Percentiles rank a stretch among this genome's conserved stretches.
Evolutionary conservation across 2,888 invertebrate genomes (phyloP).

Genomic region (Polymixis lichenea): DNA sequence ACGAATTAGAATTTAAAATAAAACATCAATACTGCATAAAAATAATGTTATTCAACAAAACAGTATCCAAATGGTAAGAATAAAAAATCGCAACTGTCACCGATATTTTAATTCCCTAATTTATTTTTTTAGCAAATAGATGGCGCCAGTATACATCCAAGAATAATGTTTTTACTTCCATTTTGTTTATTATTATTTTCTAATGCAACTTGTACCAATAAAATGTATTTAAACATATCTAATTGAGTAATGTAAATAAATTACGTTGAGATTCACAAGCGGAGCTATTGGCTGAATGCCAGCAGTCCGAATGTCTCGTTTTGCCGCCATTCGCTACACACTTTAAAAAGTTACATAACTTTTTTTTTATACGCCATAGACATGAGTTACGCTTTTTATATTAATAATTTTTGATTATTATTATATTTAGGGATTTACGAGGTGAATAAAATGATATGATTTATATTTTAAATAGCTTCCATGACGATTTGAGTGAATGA

Average conservation of each 20-base stretch:
- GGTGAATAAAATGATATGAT: constrained; percentile 18
- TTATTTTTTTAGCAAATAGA: constrained; percentile 31
- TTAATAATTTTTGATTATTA: constrained; percentile 30
- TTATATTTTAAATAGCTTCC: constrained; percentile 30
- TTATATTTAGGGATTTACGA: constrained; percentile 17
- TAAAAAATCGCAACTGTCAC: constrained; percentile 12
- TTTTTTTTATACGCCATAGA: constrained; percentile 26
- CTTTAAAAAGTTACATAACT: constrained; percentile 39
- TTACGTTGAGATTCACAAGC: constrained; percentile 55
- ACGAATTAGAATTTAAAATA: background rate
- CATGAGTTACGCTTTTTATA: constrained; percentile 28
- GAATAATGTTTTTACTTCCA: constrained; percentile 32
- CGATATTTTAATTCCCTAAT: background rate
- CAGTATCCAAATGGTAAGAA: background rate
- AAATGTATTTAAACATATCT: constrained; percentile 56
- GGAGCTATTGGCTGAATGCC: constrained; percentile 50
- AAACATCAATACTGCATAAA: constrained; percentile 2
- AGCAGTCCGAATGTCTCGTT: constrained; percentile 43
- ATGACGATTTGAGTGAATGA: constrained; percentile 26
- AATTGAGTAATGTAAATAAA: constrained; percentile 63
- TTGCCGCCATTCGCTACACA: constrained; percentile 38
- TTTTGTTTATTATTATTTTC: constrained; percentile 57
- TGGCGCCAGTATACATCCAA: constrained; percentile 21
- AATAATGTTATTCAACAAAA: background rate
- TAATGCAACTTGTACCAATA: constrained; percentile 51